Evolutionary conservation across 2,113 vertebrate genomes (phyloP).

Genomic region (Cricetomys ansorgei): DNA sequence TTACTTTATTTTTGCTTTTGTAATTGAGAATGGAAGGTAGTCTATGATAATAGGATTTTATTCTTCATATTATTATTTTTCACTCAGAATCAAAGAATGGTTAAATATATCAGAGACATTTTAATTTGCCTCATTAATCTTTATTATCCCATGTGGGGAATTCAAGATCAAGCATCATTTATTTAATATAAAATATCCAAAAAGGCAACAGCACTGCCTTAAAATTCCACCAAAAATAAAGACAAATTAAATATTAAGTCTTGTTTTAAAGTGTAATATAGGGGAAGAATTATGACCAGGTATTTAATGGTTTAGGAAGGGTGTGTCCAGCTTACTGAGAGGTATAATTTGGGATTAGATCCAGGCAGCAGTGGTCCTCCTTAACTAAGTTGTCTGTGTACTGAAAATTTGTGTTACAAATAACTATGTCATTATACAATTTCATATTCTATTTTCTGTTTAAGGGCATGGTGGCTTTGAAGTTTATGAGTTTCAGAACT

Average conservation of each 20-base stretch:
- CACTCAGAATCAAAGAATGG: slow-evolving; percentile 29
- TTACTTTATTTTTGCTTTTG: slow-evolving; percentile 3
- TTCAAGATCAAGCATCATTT: slow-evolving; percentile 41
- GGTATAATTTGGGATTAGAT: neutral
- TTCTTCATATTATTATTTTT: slow-evolving; percentile 55
- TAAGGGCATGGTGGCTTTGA: neutral
- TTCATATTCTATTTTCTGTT: neutral
- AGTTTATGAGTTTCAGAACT: neutral
- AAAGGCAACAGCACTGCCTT: slow-evolving; percentile 12
- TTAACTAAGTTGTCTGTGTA: neutral
- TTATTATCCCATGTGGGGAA: slow-evolving; percentile 55
- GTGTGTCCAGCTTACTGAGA: neutral
- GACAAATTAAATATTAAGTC: neutral
- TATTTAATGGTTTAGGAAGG: neutral
- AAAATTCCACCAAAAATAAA: slow-evolving; percentile 44
- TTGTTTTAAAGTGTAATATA: slow-evolving; percentile 20
- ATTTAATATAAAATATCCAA: slow-evolving; percentile 53
- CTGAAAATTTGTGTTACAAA: neutral
- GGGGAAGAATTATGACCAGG: neutral
- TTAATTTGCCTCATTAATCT: slow-evolving; percentile 68
- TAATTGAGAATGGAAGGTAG: slow-evolving; percentile 57
- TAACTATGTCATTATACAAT: neutral
- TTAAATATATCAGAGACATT: slow-evolving; percentile 52
- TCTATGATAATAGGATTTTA: slow-evolving; percentile 37
- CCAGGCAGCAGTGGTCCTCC: neutral